Evolutionary conservation across 1,140 invertebrate species (phyloP).

Genomic region (Druon quercuslanigerum): DNA sequence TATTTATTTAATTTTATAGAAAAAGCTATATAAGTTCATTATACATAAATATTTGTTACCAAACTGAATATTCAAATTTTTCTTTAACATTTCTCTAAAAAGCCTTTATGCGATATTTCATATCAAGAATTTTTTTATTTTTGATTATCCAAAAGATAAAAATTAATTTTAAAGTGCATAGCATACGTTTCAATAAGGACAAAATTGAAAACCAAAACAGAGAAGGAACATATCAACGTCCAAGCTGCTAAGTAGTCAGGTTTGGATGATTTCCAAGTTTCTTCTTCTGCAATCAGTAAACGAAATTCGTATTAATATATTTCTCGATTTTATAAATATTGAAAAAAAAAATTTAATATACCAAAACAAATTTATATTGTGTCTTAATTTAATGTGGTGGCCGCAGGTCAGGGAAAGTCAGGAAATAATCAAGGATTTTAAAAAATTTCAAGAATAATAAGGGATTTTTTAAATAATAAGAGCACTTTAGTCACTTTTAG

Average conservation of each 20-base stretch:
- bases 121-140: neutral
- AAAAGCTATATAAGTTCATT: too few species aligned
- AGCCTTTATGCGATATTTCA: slow-evolving; percentile 15
- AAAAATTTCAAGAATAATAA: too few species aligned
- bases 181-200: slow-evolving; percentile 90
- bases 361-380: too few species aligned
- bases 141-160: neutral
- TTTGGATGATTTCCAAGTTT: slow-evolving; percentile 83
- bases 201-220: slow-evolving; percentile 92
- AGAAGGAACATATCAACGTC: slow-evolving; percentile 88
- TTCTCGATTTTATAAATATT: too few species aligned
- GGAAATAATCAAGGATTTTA: too few species aligned
- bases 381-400: too few species aligned
- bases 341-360: too few species aligned
- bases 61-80: neutral
- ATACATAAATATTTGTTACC: neutral
- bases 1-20: too few species aligned
- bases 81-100: neutral
- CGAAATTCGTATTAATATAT: too few species aligned
- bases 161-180: slow-evolving; percentile 16
- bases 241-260: slow-evolving; percentile 87
- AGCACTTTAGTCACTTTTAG: too few species aligned
- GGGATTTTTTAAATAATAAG: too few species aligned
- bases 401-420: too few species aligned
- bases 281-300: slow-evolving; percentile 77